Conservation (phyloP, 2,888 invertebrate species). For the Troilus luridus region DNA sequence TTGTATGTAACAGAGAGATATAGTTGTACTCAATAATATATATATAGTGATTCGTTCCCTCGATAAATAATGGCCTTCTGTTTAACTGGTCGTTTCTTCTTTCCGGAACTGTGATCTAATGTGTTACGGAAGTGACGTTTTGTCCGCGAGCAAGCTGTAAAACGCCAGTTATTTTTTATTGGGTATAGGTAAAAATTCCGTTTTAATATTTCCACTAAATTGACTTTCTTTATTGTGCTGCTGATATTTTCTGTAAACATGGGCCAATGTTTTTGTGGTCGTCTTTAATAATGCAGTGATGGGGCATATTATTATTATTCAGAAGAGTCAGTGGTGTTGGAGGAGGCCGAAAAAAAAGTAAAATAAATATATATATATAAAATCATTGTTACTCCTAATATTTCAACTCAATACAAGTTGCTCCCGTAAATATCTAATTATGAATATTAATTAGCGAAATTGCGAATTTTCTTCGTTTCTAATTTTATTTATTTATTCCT, state of each 20-base stretch:
- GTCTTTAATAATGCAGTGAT: neutral
- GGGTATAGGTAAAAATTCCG: neutral
- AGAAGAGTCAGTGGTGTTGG: too few relatives aligned
- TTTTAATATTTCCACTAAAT: neutral
- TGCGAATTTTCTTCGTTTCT: too few relatives aligned
- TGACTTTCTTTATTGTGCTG: neutral
- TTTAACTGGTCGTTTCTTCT: constrained; percentile 5
- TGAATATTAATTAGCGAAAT: too few relatives aligned
- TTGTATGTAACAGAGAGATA: too few relatives aligned
- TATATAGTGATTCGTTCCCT: neutral
- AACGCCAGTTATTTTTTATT: neutral
- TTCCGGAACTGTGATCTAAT: constrained; percentile 39
- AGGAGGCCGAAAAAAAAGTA: too few relatives aligned
- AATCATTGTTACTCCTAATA: too few relatives aligned
- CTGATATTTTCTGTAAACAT: neutral
- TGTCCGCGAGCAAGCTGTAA: neutral
- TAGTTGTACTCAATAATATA: too few relatives aligned
- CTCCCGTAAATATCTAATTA: too few relatives aligned
- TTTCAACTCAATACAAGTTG: too few relatives aligned
- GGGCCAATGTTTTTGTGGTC: neutral
- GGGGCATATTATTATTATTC: too few relatives aligned
- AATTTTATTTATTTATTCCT: too few relatives aligned
- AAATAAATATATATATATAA: too few relatives aligned
- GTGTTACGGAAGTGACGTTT: constrained; percentile 28
- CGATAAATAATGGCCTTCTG: neutral